Conservation (phyloP, 2,797 vertebrate genomes). For the Ispidina lecontei region DNA sequence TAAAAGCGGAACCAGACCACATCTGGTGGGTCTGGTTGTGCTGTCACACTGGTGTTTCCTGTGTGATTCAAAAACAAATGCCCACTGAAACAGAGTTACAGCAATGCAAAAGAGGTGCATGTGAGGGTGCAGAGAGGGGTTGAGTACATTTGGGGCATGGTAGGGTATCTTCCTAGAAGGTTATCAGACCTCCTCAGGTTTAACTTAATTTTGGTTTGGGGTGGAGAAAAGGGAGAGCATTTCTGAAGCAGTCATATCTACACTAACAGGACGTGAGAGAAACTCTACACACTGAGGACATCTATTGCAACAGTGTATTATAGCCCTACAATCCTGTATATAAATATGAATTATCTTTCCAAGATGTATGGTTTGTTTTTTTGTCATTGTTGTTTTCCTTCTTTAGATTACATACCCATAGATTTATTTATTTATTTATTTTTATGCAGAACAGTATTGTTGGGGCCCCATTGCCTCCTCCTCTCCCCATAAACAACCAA, state of each 20-base stretch:
- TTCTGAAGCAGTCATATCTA: background rate
- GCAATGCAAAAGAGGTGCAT: background rate
- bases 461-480: conserved; percentile 53
- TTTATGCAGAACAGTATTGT: background rate
- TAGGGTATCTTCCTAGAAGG: background rate
- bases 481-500: conserved; percentile 15
- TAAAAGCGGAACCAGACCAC: background rate
- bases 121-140: background rate
- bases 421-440: background rate
- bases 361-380: background rate
- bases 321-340: conserved; percentile 9
- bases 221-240: background rate
- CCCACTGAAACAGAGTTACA: background rate
- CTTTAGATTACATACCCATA: background rate
- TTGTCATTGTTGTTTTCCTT: background rate
- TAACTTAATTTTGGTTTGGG: conserved; percentile 11
- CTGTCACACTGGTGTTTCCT: background rate
- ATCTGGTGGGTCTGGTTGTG: background rate
- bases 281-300: conserved; percentile 40
- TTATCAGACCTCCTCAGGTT: background rate
- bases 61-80: background rate
- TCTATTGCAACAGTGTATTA: conserved; percentile 39
- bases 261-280: background rate
- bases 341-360: conserved; percentile 1
- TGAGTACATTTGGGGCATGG: background rate